These are phyloP conservation scores for Oreochromis niloticus DNA, from an alignment of 2,113 vertebrate species.

Conservation along the genomic window DNA sequence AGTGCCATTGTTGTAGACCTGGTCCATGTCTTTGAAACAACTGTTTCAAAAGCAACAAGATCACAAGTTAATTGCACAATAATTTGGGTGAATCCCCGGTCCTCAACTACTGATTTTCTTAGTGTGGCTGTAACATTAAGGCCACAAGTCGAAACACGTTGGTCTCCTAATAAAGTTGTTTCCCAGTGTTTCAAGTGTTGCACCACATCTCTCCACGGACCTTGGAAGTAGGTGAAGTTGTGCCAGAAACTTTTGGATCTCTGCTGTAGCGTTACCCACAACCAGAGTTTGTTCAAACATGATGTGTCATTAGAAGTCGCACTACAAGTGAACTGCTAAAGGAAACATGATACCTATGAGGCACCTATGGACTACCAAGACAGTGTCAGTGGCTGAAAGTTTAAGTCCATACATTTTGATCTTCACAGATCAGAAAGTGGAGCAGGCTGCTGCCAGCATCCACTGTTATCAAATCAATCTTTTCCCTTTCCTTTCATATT, in stretches of 20 bases:
- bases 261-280: not conserved
- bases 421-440: not conserved
- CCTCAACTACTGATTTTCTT: not conserved
- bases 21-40: not conserved
- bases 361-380: not conserved
- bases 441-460: not conserved
- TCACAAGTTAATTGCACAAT: not conserved
- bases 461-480: not conserved
- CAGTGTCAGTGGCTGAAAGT: not conserved
- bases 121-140: not conserved
- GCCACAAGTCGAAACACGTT: not conserved
- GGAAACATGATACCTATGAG: not conserved
- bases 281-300: not conserved
- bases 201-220: not conserved
- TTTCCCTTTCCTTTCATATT: not conserved
- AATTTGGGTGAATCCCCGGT: not conserved
- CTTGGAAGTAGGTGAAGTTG: not conserved
- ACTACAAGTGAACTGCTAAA: not conserved
- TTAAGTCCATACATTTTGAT: not conserved
- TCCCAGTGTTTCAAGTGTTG: not conserved
- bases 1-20: not conserved
- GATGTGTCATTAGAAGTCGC: not conserved
- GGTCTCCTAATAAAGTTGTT: not conserved
- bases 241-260: not conserved
- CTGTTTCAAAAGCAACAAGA: not conserved